These are phyloP conservation scores for Drosophila fuyamai DNA, from an alignment of 1,140 invertebrate genomes.

Conservation along the genomic window DNA sequence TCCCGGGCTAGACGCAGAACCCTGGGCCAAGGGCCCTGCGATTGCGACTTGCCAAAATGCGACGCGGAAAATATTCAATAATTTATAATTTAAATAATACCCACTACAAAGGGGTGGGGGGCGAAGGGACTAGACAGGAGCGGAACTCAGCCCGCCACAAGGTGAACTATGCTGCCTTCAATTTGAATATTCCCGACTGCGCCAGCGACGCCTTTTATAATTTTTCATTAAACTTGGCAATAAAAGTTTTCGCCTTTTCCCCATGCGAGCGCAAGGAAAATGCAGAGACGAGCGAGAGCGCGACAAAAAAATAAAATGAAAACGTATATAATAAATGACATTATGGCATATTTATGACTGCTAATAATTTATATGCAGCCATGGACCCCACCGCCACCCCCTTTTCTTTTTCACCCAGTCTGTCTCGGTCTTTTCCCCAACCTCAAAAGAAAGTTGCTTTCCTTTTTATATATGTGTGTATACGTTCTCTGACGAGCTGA, in stretches of 20 bases:
- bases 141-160: slow-evolving; percentile 40
- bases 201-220: slow-evolving; percentile 73
- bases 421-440: slow-evolving; percentile 5
- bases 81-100: slow-evolving; percentile 84
- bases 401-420: slow-evolving; percentile 30
- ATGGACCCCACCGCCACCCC: slow-evolving; percentile 31
- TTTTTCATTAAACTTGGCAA: slow-evolving; percentile 83
- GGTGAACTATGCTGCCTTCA: slow-evolving; percentile 69
- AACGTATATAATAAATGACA: slow-evolving; percentile 83
- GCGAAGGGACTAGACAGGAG: slow-evolving; percentile 12
- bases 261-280: slow-evolving; percentile 68
- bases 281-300: slow-evolving; percentile 31
- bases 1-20: slow-evolving; percentile 36
- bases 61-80: slow-evolving; percentile 78
- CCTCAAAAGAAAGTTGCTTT: slow-evolving; percentile 42
- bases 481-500: slow-evolving; percentile 14
- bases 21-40: slow-evolving; percentile 30
- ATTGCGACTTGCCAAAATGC: slow-evolving; percentile 57
- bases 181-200: slow-evolving; percentile 59
- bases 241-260: slow-evolving; percentile 76
- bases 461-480: slow-evolving; percentile 3
- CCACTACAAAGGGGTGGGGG: slow-evolving; percentile 52
- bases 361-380: slow-evolving; percentile 83
- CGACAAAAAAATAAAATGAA: slow-evolving; percentile 50
- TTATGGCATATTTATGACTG: slow-evolving; percentile 83